Base-by-base conservation (phyloP, 2,888 invertebrate genomes). In the Sepioteuthis lessoniana region DNA sequence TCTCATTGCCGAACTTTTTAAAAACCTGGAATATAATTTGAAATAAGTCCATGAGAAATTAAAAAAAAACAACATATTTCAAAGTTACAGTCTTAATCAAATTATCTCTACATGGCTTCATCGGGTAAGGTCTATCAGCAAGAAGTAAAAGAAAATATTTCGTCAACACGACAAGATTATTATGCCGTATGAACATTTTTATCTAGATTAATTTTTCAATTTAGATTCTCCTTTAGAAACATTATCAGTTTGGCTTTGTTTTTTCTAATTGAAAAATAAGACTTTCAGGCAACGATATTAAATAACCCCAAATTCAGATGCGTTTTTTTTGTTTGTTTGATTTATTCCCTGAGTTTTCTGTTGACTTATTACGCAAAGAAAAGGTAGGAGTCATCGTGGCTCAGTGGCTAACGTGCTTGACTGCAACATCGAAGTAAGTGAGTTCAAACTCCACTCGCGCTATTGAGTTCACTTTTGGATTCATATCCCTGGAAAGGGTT, bases 51-150 rank as follows among this genome's bases (percentile, higher is more conserved):
- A 16, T 13, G 4, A 76, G n/a, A 76, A 76, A 16, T n/a, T 42
- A 5, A 5, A 35, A 1, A 76, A 76, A 76, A n/a, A n/a, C n/a
- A n/a, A n/a, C n/a, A n/a, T n/a, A 7, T n/a, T 19, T 76, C 16
- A 35, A 13, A 16, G 3, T 76, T 1, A 35, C n/a, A n/a, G n/a
- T 76, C 4, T 2, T 8, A 76, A 13, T n/a, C 76, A 76, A 10
- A n/a, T 76, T 76, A n/a, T 0, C 13, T 35, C 19, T 13, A 4
- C 16, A n/a, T 35, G 76, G 35, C 76, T 76, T 76, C n/a, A 35
- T 4, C n/a, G 16, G 1, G n/a, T 1, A 16, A 76, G 16, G 10
- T 13, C 3, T 13, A 0, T n/a, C 10, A 8, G 10, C n/a, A 31
- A 76, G 10, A n/a, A 16, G n/a, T 16, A n/a, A 25, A 60, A 21